Base-by-base conservation (phyloP, 64 coral and sea anemone species). In the Porites australiensis region DNA sequence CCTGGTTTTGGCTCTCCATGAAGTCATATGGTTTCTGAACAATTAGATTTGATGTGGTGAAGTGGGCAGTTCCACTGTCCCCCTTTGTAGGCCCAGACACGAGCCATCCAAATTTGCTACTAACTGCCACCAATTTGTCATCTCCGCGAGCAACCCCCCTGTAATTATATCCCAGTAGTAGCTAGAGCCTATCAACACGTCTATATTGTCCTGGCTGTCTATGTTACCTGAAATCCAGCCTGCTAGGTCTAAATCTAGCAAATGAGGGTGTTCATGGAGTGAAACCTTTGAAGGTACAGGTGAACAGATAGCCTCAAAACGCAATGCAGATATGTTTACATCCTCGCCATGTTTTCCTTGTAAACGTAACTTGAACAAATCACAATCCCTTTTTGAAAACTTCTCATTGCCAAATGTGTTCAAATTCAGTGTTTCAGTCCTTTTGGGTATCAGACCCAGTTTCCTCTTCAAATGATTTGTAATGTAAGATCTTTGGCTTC, bases 291-390 rank as follows among this genome's bases (percentile, higher is more conserved):
- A n/a, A n/a, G n/a, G n/a, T n/a, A n/a, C n/a, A n/a, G n/a, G n/a
- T n/a, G 78, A 81, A 57, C 78, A 81, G 43, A 81, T 81, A 18
- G 48, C 58, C 10, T 81, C 50, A 51, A 81, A 81, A 58, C 47
- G 50, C 53, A 81, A 51, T 4, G 50, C 78, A 18, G 78, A 2
- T 54, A 81, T 81, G n/a, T 58, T 52, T 5, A 81, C 46, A 51
- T 81, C 78, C 50, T 81, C 48, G 22, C 78, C 78, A 54, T 54
- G 20, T 54, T 50, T 81, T 81, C 48, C 53, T 51, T 81, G 78
- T 51, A 81, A 51, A 21, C 14, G 20, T 22, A 58, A 54, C 50
- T 22, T 18, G 13, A 81, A n/a, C 43, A 81, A 54, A 9, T 81
- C 78, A 57, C 78, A 81, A 11, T 81, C 53, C 21, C 58, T 57